phyloP scores from a whole-genome alignment of 2,113 vertebrate genomes.

The Promerops cafer region DNA sequence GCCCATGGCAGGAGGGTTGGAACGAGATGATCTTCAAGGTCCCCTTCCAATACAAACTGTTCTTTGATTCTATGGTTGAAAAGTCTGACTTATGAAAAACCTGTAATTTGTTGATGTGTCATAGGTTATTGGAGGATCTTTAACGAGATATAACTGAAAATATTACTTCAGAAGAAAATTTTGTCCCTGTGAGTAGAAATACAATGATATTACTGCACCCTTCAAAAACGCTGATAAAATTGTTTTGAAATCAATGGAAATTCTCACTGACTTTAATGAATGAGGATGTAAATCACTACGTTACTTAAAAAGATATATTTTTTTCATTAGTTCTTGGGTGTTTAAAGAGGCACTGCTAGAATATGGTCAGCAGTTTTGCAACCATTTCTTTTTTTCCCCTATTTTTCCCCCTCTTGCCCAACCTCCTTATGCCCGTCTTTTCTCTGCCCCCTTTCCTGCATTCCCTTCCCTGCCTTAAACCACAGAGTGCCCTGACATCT shows the following conservation, averaged over 20 bases:
- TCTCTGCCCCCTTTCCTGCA: neutral
- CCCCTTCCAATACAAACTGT: neutral
- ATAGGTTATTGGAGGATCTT: neutral
- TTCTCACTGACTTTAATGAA: neutral
- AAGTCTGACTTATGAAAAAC: neutral
- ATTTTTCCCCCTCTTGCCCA: neutral
- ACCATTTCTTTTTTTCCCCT: neutral
- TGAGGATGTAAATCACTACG: neutral
- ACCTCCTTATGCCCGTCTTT: rapidly evolving
- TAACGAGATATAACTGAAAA: neutral
- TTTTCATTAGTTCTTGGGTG: neutral
- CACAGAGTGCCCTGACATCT: neutral
- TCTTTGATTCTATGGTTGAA: neutral
- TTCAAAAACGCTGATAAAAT: neutral
- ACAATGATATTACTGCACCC: neutral
- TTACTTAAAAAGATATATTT: neutral
- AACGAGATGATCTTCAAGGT: neutral
- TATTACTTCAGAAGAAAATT: neutral
- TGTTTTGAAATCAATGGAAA: neutral
- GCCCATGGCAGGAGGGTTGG: neutral
- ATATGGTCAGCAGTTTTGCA: neutral
- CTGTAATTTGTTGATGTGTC: neutral
- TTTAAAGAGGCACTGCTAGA: neutral
- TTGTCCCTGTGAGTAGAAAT: neutral
- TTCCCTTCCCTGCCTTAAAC: neutral